Conservation (phyloP, 2,113 vertebrate genomes). For the Hippocampus abdominalis region DNA sequence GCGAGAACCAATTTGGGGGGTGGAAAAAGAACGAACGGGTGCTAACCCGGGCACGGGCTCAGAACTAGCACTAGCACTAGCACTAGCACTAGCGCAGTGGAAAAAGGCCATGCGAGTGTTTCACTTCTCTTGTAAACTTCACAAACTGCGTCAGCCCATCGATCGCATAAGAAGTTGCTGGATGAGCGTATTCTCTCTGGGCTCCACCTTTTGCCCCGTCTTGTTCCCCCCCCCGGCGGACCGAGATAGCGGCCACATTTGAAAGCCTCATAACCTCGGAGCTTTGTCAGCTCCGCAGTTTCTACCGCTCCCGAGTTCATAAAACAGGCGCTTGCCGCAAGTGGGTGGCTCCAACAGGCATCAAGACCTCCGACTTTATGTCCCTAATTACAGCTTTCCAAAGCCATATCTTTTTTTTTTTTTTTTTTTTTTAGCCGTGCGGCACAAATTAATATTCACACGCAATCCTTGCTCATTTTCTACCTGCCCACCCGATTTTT, state of each 20-base stretch:
- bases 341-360: constrained; percentile 29
- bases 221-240: neutral
- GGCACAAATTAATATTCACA: constrained; percentile 65
- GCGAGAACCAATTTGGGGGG: too few species aligned
- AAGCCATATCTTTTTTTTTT: constrained; percentile 64
- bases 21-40: too few species aligned
- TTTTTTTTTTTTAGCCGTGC: constrained; percentile 59
- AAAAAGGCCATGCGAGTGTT: neutral
- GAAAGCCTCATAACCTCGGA: constrained; percentile 3
- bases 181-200: neutral
- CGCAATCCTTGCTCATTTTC: constrained; percentile 49
- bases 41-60: too few species aligned
- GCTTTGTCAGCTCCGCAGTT: constrained; percentile 42
- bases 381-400: constrained; percentile 70
- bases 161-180: neutral
- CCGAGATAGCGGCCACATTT: constrained; percentile 18
- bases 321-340: constrained; percentile 57
- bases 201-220: neutral
- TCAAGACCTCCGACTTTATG: constrained; percentile 62
- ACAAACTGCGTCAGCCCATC: neutral
- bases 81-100: too few species aligned
- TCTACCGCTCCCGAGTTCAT: constrained; percentile 56
- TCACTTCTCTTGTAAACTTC: neutral
- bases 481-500: constrained; percentile 16
- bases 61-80: too few species aligned